A percentile compares a stretch with the other conserved stretches of the same genome.
Conservation (phyloP, 2,888 invertebrate species). For the Synergus itoensis region DNA sequence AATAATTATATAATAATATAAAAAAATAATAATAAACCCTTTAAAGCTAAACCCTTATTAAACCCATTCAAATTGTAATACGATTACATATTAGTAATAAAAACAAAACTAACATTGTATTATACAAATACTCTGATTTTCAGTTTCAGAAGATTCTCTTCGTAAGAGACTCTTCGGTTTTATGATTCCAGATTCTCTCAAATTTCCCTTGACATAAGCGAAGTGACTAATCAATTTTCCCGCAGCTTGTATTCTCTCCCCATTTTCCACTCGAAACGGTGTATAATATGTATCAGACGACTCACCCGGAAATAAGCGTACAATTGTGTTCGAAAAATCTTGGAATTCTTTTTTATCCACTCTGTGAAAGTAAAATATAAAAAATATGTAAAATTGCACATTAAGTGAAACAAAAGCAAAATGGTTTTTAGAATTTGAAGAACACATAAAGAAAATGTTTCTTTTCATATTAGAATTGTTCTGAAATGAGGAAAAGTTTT, state of each 20-base stretch:
- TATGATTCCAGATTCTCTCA: conserved; percentile 18
- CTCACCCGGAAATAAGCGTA: conserved; percentile 44
- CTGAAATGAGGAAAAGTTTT: too few relatives aligned
- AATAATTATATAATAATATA: neutral
- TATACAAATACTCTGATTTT: neutral
- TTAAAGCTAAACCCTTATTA: neutral
- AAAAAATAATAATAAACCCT: conserved; percentile 12
- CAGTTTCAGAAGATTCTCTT: neutral
- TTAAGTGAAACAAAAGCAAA: too few relatives aligned
- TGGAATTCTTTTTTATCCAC: too few relatives aligned
- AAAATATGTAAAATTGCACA: too few relatives aligned
- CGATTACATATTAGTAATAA: neutral
- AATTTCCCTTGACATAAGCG: conserved; percentile 25
- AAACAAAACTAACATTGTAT: neutral
- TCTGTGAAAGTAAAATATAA: too few relatives aligned
- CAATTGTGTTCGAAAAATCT: too few relatives aligned
- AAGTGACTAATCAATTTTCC: conserved; percentile 40
- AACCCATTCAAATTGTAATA: too few relatives aligned
- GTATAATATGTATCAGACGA: conserved; percentile 25
- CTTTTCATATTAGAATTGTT: too few relatives aligned
- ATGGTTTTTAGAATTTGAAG: too few relatives aligned
- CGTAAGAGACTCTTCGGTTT: neutral
- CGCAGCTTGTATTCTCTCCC: neutral
- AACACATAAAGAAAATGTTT: too few relatives aligned
- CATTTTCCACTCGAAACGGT: conserved; percentile 39